Evolutionary conservation across 2,113 vertebrate genomes (phyloP).

Genomic region (Ochotona princeps): DNA sequence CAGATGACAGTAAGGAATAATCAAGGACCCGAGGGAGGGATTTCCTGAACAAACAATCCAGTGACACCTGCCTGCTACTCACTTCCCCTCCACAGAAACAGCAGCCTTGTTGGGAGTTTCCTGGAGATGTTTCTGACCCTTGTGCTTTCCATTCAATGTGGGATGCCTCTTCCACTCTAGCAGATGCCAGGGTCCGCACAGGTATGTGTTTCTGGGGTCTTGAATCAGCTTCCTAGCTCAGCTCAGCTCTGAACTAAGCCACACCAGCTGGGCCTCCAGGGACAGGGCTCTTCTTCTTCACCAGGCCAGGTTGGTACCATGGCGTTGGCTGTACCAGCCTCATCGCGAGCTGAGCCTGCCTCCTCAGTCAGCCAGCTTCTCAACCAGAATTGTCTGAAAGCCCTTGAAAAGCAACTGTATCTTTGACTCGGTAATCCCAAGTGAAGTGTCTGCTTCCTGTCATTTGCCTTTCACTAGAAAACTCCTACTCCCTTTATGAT

Average conservation of each 20-base stretch:
- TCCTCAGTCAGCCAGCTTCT: neutral
- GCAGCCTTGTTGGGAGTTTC: neutral
- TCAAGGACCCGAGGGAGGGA: neutral
- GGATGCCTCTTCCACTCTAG: neutral
- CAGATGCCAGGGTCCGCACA: neutral
- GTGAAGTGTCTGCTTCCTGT: neutral
- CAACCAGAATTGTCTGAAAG: neutral
- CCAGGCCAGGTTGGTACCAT: neutral
- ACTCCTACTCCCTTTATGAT: neutral
- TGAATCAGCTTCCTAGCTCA: no score
- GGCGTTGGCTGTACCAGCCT: neutral
- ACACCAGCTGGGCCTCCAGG: neutral
- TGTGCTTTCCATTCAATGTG: neutral
- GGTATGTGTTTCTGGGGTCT: no score
- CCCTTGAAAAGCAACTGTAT: neutral
- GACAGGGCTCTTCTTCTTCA: neutral
- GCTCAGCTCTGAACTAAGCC: neutral
- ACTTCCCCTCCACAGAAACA: neutral
- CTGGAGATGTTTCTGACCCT: neutral
- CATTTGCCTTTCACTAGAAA: neutral
- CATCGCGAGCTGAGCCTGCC: neutral
- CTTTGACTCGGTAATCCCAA: neutral
- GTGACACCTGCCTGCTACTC: neutral
- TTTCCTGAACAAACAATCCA: neutral
- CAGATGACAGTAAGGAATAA: neutral